phyloP scores from a whole-genome alignment of 2,888 invertebrate species.

The Carpatolechia fugitivella region DNA sequence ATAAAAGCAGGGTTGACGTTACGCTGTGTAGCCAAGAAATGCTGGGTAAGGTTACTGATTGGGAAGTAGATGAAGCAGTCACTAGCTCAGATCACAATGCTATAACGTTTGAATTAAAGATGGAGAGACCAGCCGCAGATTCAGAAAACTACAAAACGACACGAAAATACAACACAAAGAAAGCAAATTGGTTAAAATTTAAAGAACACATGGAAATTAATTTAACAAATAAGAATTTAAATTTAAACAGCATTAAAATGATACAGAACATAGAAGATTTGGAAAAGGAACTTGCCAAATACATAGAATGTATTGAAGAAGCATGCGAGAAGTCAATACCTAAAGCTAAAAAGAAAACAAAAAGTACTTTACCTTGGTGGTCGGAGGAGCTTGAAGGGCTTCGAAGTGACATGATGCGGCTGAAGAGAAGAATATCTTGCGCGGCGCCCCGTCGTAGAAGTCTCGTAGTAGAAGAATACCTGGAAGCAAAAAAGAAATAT shows the following conservation, averaged over 20 bases:
- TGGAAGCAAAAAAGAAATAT: background rate
- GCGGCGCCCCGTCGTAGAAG: background rate
- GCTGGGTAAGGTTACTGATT: conserved; percentile 12
- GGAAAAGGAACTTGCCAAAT: conserved; percentile 2
- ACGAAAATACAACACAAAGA: no score
- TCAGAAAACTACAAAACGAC: no score
- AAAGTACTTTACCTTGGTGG: background rate
- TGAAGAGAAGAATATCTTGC: background rate
- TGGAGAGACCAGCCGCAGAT: background rate
- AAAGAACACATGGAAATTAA: background rate
- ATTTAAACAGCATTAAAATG: background rate
- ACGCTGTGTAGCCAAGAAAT: background rate
- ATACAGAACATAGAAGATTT: background rate
- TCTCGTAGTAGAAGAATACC: background rate
- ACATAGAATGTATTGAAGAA: background rate
- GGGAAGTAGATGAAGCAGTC: conserved; percentile 16
- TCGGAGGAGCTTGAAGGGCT: no score
- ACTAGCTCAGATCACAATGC: conserved; percentile 21
- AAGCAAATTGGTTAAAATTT: no score
- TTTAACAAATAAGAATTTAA: background rate
- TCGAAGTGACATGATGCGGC: no score
- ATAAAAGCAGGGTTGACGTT: background rate
- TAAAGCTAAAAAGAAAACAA: no score
- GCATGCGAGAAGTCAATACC: background rate
- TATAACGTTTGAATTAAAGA: no score